Conservation (phyloP, 2,888 invertebrate species). For the Agonopterix subpropinquella region DNA sequence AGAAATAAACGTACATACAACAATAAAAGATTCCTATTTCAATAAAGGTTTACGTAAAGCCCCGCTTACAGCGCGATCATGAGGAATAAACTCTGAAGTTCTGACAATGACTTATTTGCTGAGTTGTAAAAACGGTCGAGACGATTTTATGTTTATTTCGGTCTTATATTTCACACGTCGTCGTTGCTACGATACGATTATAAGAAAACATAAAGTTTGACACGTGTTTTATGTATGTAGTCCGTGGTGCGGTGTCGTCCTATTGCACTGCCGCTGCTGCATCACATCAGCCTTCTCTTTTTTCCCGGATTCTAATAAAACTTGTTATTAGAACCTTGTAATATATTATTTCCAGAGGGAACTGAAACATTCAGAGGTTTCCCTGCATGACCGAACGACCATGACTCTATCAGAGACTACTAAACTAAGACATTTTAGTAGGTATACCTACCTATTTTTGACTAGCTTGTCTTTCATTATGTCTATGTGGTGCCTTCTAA, state of each 20-base stretch:
- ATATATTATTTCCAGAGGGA: neutral
- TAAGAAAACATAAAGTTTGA: conserved; percentile 46
- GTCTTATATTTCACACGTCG: conserved; percentile 56
- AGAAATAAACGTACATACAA: conserved; percentile 10
- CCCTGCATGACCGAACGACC: no score
- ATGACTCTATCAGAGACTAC: no score
- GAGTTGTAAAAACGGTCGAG: conserved; percentile 49
- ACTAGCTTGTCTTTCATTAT: no score
- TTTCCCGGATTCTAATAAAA: conserved; percentile 14
- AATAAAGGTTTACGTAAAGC: conserved; percentile 35
- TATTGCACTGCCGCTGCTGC: neutral
- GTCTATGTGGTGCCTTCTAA: no score
- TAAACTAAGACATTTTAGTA: no score
- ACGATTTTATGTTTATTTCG: conserved; percentile 51
- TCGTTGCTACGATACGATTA: conserved; percentile 45
- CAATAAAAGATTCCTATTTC: conserved; percentile 30
- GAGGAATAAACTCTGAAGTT: conserved; percentile 38
- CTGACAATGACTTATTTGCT: conserved; percentile 55
- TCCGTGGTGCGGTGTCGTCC: conserved; percentile 9
- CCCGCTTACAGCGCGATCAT: conserved; percentile 42
- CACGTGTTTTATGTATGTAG: conserved; percentile 32
- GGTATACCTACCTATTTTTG: no score
- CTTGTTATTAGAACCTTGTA: conserved; percentile 5
- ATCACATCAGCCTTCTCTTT: neutral
- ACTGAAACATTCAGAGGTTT: neutral